Conservation (phyloP, 2,888 invertebrate genomes). For the Poecilobothrus nobilitatus region DNA sequence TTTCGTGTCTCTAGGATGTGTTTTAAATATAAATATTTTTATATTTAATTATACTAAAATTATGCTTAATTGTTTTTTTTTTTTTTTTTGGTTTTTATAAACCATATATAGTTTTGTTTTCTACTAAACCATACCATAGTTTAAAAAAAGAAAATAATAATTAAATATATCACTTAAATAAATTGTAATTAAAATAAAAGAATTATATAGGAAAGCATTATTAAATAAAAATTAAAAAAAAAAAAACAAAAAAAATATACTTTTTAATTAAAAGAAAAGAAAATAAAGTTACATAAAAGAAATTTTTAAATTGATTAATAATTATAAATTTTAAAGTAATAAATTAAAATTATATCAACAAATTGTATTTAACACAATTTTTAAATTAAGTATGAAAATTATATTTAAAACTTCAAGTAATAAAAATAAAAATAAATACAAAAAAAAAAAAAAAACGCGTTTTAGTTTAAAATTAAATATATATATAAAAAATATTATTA, state of each 20-base stretch:
- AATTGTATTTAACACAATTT: too few species aligned
- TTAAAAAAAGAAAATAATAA: too few species aligned
- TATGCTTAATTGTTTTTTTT: too few species aligned
- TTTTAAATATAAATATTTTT: too few species aligned
- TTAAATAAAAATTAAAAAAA: conserved; percentile 15
- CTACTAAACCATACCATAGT: too few species aligned
- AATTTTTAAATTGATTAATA: conserved; percentile 20
- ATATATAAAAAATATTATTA: conserved; percentile 17
- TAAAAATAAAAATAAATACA: conserved; percentile 13
- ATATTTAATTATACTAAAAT: too few species aligned
- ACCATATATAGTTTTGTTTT: too few species aligned
- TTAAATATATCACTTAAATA: too few species aligned
- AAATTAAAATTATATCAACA: conserved; percentile 14
- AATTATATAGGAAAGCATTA: conserved; percentile 23
- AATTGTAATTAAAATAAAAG: too few species aligned
- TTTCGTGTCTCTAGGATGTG: too few species aligned
- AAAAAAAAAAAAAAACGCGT: conserved; percentile 27
- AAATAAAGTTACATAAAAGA: conserved; percentile 25
- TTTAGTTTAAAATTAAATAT: conserved; percentile 25
- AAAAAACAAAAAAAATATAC: conserved; percentile 20
- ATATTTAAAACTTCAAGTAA: conserved; percentile 18
- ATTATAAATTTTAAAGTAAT: conserved; percentile 21
- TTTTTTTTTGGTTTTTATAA: too few species aligned
- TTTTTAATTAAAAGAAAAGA: conserved; percentile 27
- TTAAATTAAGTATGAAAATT: conserved; percentile 10